phyloP scores from a whole-genome alignment of 1,140 invertebrate genomes.

The Muscidifurax raptorellus region DNA sequence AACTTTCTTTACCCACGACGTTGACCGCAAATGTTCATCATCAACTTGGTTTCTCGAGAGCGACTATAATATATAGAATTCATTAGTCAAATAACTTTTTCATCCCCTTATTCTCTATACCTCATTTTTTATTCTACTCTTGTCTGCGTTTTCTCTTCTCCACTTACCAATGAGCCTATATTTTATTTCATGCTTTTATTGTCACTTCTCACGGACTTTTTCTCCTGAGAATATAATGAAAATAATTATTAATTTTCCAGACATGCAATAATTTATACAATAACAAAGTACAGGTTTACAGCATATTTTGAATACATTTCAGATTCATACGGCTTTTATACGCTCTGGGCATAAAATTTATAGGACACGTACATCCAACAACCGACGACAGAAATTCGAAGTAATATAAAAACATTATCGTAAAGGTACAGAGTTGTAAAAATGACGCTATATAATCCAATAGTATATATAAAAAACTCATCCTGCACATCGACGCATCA shows the following conservation, averaged over 20 bases:
- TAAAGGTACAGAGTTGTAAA: background rate
- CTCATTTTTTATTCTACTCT: constrained; percentile 3
- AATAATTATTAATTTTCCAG: background rate
- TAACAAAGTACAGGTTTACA: too few species aligned
- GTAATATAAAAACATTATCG: too few species aligned
- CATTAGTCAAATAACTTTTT: constrained; percentile 29
- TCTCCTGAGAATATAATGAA: background rate
- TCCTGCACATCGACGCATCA: background rate
- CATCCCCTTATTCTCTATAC: background rate
- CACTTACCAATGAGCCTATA: constrained; percentile 21
- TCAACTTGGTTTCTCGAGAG: background rate
- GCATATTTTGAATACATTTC: too few species aligned
- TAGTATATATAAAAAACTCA: background rate
- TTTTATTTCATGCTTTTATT: constrained; percentile 12
- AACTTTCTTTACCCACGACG: background rate
- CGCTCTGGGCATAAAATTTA: too few species aligned
- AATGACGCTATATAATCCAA: too few species aligned
- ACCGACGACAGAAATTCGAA: background rate
- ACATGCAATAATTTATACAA: too few species aligned
- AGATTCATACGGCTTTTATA: too few species aligned
- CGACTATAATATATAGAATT: constrained; percentile 15
- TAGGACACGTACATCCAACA: background rate
- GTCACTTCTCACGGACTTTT: background rate
- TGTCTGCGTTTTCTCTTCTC: background rate
- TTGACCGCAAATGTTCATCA: background rate